Evolutionary conservation across 2,113 vertebrate genomes (phyloP).

Genomic region (Channa argus): DNA sequence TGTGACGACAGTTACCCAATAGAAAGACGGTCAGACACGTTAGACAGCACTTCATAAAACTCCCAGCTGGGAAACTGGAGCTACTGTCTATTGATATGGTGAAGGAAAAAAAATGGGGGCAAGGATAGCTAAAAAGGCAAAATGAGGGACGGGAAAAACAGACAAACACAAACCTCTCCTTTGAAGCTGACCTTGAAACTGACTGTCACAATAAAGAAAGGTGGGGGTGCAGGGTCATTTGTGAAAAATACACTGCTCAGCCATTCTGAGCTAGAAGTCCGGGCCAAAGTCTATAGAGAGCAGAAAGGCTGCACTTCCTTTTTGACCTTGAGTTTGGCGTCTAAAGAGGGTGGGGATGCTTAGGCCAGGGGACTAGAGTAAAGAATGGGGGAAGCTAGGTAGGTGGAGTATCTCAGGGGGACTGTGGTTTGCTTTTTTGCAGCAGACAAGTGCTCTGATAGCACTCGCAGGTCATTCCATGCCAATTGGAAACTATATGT

Average conservation of each 20-base stretch:
- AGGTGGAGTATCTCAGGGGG: conserved; percentile 44
- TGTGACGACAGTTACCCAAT: conserved; percentile 55
- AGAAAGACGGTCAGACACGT: conserved; percentile 45
- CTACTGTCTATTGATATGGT: conserved; percentile 65
- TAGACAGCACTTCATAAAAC: conserved; percentile 51
- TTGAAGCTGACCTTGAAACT: conserved; percentile 79
- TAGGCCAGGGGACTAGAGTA: conserved; percentile 50
- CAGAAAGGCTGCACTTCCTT: conserved; percentile 63
- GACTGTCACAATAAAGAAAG: conserved; percentile 75
- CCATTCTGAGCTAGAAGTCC: conserved; percentile 59
- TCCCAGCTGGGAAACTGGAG: conserved; percentile 60
- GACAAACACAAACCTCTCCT: conserved; percentile 74
- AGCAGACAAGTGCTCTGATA: conserved; percentile 35
- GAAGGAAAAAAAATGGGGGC: conserved; percentile 28
- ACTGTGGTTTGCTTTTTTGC: conserved; percentile 40
- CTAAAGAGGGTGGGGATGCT: conserved; percentile 60
- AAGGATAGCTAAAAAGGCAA: conserved; percentile 48
- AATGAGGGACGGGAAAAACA: conserved; percentile 36
- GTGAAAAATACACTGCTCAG: conserved; percentile 60
- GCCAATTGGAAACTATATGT: conserved; percentile 25
- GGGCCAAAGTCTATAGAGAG: conserved; percentile 72
- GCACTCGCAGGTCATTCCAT: conserved; percentile 31
- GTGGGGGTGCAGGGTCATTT: conserved; percentile 58
- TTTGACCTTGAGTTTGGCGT: conserved; percentile 79
- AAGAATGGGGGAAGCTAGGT: conserved; percentile 49